Conservation (phyloP, 2,113 vertebrate species). For the Rhabdornis inornatus region DNA sequence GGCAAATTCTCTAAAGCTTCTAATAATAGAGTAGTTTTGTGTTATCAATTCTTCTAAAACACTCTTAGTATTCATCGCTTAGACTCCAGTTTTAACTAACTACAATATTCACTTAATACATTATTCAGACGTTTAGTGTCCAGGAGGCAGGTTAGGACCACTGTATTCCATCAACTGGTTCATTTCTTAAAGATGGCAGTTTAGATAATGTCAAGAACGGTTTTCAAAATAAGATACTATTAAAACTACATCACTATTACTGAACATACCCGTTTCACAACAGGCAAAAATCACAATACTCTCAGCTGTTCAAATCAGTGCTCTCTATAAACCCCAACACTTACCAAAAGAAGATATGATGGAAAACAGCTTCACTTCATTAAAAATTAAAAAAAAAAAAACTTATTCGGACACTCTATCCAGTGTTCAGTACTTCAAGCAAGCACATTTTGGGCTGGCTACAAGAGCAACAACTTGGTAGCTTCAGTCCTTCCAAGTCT, state of each 20-base stretch:
- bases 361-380: neutral
- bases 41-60: neutral
- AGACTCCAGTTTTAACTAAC: neutral
- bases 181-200: neutral
- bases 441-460: fast-evolving
- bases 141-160: neutral
- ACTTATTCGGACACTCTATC: neutral
- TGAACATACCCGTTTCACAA: neutral
- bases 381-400: neutral
- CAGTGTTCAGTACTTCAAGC: neutral
- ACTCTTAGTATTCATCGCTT: neutral
- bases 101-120: neutral
- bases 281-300: neutral
- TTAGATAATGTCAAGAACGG: neutral
- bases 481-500: neutral
- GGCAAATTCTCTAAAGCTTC: neutral
- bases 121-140: neutral
- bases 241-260: neutral
- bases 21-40: neutral
- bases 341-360: neutral
- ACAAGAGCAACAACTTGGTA: neutral
- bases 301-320: neutral
- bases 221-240: neutral
- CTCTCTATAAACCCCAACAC: neutral
- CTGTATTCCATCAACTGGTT: neutral